A percentile compares a stretch with the other conserved stretches of the same genome.
phyloP scores from a whole-genome alignment of 2,113 vertebrate genomes.

The Guaruba guarouba region DNA sequence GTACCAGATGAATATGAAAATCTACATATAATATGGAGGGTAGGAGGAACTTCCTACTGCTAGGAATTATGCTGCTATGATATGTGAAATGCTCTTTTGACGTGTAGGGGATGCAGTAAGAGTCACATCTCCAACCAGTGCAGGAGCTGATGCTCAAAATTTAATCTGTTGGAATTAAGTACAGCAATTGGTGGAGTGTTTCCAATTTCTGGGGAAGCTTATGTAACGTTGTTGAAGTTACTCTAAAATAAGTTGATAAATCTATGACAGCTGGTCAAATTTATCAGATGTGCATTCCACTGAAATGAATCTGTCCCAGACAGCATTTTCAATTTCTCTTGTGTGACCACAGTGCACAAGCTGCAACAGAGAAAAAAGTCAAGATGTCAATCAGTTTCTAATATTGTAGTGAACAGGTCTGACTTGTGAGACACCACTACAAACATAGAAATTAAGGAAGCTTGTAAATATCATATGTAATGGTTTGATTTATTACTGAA shows the following conservation, averaged over 20 bases:
- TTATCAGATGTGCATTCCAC: neutral
- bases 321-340: neutral
- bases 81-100: neutral
- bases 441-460: neutral
- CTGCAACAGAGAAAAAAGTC: neutral
- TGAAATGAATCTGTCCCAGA: neutral
- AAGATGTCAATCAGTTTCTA: neutral
- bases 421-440: neutral
- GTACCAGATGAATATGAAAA: neutral
- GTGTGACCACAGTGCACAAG: neutral
- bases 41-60: neutral
- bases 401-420: neutral
- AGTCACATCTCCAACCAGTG: neutral
- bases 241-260: neutral
- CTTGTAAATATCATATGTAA: neutral
- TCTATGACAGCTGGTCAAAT: neutral
- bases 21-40: neutral
- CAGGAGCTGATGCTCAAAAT: neutral
- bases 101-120: neutral
- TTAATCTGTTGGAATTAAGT: neutral
- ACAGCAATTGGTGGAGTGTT: neutral
- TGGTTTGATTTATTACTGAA: neutral
- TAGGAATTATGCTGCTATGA: neutral
- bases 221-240: slow-evolving; percentile 7
- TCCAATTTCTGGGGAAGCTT: neutral